Percentiles rank a stretch among this genome's conserved stretches.
Evolutionary conservation across 2,797 vertebrate species (phyloP).

Genomic region (Pagetopsis macropterus): DNA sequence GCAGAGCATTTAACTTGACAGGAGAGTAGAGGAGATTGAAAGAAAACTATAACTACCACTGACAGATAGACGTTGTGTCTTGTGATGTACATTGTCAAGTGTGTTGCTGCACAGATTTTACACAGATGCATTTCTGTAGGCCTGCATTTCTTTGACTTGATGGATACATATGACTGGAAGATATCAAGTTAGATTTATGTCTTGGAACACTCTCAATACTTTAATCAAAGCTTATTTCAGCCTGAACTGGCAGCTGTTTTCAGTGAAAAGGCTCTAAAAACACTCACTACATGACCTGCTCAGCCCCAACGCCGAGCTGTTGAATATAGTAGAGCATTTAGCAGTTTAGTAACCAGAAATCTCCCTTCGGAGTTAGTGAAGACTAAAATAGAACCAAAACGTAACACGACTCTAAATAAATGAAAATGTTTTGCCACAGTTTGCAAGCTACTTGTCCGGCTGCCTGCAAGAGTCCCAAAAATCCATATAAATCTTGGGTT

Average conservation of each 20-base stretch:
- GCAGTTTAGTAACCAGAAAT: neutral
- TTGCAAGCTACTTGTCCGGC: neutral
- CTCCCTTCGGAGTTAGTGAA: neutral
- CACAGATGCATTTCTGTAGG: neutral
- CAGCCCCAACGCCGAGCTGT: neutral
- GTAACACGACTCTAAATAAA: neutral
- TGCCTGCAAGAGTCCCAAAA: neutral
- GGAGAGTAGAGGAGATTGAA: slow-evolving; percentile 7
- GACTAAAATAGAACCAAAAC: slow-evolving; percentile 5
- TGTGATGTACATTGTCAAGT: neutral
- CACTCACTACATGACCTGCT: neutral
- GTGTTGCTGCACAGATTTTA: neutral
- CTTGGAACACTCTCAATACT: neutral
- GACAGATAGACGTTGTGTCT: neutral
- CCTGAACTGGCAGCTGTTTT: neutral
- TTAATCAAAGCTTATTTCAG: neutral
- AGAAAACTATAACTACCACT: neutral
- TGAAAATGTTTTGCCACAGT: neutral
- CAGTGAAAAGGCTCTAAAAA: neutral
- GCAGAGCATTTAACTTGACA: slow-evolving; percentile 21
- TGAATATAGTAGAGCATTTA: neutral
- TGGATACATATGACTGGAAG: neutral
- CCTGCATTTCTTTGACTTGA: neutral
- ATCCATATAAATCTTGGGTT: neutral
- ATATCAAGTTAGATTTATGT: neutral